Evolutionary conservation across 2,797 vertebrate genomes (phyloP).

Genomic region (Rhyacichthys aspro): DNA sequence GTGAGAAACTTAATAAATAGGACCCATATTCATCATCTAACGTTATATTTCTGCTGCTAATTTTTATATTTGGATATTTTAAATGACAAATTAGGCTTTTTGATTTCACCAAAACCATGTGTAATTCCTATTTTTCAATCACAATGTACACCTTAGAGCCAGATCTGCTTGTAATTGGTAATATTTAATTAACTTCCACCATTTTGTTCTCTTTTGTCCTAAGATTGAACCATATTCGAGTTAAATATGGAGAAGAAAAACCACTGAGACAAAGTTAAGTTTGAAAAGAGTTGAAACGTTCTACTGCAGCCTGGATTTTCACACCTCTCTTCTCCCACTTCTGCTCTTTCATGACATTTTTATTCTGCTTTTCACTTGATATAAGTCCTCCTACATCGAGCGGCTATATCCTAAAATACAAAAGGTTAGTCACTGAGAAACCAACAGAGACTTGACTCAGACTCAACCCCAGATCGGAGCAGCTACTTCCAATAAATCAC

Average conservation of each 20-base stretch:
- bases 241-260: too few relatives aligned
- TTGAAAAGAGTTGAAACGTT: neutral
- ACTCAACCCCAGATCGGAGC: neutral
- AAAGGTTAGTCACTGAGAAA: slow-evolving; percentile 11
- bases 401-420: slow-evolving; percentile 1
- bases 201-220: slow-evolving; percentile 6
- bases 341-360: slow-evolving; percentile 2
- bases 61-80: too few relatives aligned
- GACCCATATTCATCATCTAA: too few relatives aligned
- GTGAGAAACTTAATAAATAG: too few relatives aligned
- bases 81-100: too few relatives aligned
- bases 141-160: too few relatives aligned
- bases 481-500: neutral
- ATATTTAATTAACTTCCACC: neutral
- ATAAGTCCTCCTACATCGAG: slow-evolving; percentile 9
- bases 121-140: too few relatives aligned
- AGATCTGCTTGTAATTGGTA: too few relatives aligned
- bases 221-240: too few relatives aligned
- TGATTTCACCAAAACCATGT: too few relatives aligned
- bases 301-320: neutral
- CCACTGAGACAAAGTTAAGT: too few relatives aligned
- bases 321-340: slow-evolving; percentile 2
- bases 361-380: slow-evolving; percentile 8
- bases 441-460: neutral
- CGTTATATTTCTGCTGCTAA: too few relatives aligned